Conservation (phyloP, 2,113 vertebrate genomes). For the Falco punctatus region DNA sequence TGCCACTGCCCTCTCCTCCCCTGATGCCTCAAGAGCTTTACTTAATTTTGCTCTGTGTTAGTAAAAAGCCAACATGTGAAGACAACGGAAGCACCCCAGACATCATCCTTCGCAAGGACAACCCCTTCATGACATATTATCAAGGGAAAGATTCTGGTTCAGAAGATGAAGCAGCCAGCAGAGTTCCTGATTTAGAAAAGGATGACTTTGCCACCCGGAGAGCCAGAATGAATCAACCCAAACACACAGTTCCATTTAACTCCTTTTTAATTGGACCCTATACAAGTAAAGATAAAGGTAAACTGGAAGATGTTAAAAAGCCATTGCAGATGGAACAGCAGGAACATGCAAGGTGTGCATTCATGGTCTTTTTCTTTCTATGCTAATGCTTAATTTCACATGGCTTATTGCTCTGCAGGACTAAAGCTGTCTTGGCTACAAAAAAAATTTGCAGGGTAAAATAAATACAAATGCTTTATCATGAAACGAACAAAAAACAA, state of each 20-base stretch:
- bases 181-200: conserved; percentile 87
- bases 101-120: conserved; percentile 87
- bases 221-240: conserved; percentile 77
- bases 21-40: conserved; percentile 31
- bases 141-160: conserved; percentile 80
- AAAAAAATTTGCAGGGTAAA: neutral
- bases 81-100: conserved; percentile 70
- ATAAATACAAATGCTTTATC: neutral
- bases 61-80: conserved; percentile 68
- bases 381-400: neutral
- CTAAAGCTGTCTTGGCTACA: neutral
- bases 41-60: conserved; percentile 71
- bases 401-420: neutral
- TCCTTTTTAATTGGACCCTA: conserved; percentile 82
- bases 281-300: conserved; percentile 77
- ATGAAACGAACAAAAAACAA: neutral
- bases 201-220: conserved; percentile 92
- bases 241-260: conserved; percentile 74
- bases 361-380: neutral
- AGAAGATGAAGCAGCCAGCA: conserved; percentile 74
- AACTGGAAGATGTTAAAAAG: conserved; percentile 78
- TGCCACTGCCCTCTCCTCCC: neutral
- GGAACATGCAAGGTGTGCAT: conserved; percentile 76
- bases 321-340: conserved; percentile 58
- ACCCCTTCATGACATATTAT: conserved; percentile 79